These are phyloP conservation scores for Clarias laeviceps DNA, from an alignment of 2,797 vertebrate genomes.

Conservation along the genomic window DNA sequence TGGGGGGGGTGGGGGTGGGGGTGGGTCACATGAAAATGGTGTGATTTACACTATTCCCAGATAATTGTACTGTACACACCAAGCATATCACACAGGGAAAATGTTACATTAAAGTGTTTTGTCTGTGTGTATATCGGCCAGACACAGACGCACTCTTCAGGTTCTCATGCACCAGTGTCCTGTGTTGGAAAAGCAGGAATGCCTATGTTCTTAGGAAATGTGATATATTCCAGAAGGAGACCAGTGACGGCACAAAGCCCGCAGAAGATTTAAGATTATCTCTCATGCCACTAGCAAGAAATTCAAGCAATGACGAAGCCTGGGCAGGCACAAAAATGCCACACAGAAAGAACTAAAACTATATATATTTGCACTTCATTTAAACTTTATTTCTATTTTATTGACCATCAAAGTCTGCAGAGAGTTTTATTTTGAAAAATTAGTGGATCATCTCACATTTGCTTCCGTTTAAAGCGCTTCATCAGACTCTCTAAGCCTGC, in stretches of 20 bases:
- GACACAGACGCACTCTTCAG: background rate
- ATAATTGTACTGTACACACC: background rate
- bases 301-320: background rate
- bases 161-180: background rate
- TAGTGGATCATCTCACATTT: too few species aligned
- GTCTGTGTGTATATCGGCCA: background rate
- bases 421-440: too few species aligned
- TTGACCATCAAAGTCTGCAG: too few species aligned
- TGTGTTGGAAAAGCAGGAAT: background rate
- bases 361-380: too few species aligned
- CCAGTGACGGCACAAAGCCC: background rate
- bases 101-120: background rate
- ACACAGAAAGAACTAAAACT: too few species aligned
- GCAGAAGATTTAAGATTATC: background rate
- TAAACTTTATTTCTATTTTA: too few species aligned
- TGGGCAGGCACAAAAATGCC: background rate
- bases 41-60: background rate
- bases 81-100: background rate
- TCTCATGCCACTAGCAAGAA: background rate
- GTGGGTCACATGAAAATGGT: background rate
- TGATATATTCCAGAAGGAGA: background rate
- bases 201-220: background rate
- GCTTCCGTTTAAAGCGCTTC: too few species aligned
- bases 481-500: too few species aligned
- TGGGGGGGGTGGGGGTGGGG: too few species aligned